Base-by-base conservation (phyloP, 2,888 invertebrate species). In the Cinara cedri region DNA sequence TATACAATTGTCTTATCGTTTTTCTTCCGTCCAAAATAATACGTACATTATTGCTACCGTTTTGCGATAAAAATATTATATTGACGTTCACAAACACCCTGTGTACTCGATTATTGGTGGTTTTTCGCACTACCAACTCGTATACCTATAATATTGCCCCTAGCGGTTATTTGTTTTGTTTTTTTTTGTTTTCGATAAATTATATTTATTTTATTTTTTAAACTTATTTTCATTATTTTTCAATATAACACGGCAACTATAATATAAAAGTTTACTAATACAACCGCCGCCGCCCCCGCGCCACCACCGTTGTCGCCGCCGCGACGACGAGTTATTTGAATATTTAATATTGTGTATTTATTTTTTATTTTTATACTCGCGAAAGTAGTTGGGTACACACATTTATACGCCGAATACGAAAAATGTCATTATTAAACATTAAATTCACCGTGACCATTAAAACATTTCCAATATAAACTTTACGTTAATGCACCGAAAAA, bases 381-480 rank as follows among this genome's bases (percentile, higher is more conserved):
- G 14, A 60, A 42, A 74, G 62, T 26, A n/a, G n/a, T n/a, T n/a
- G n/a, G n/a, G n/a, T n/a, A n/a, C n/a, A 63, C 51, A 72, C 57
- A 72, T 46, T 72, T 46, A n/a, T 34, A 34, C 34, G 44, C 42
- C 11, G 63, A 54, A 63, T 54, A 74, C 63, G 74, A 75, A 75
- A 75, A 75, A 75, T 75, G 54, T 75, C 63, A 65, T 65, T 65
- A 65, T 65, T 54, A 75, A 75, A 65, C 74, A 54, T 54, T 65
- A 54, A 75, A 75, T 75, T 75, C 74, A 54, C 63, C 74, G 54
- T 75, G 74, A 75, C 74, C 63, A 75, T 65, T 75, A 65, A n/a
- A n/a, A 63, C 74, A 54, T 75, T 75, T 75, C 74, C 74, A 65
- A 75, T 75, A 54, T 75, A 75, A 75, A 75, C 74, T 75, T 75